Conservation (phyloP, 1,140 invertebrate genomes). For the Camponotus floridanus region DNA sequence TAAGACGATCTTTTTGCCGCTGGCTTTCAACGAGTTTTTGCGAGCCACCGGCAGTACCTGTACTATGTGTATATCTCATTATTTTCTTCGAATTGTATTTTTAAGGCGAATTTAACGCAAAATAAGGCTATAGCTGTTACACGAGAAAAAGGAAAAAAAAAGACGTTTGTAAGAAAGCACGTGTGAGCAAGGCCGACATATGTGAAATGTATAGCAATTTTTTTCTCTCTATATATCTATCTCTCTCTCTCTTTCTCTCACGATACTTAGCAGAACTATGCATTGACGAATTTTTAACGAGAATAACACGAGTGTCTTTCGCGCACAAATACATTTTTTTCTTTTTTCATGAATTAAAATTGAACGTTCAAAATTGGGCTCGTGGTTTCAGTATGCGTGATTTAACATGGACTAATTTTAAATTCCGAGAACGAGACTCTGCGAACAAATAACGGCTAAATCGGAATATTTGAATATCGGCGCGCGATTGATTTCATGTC, state of each 20-base stretch:
- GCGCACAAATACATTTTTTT: constrained; percentile 64
- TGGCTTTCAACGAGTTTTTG: constrained; percentile 70
- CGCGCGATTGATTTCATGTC: constrained; percentile 73
- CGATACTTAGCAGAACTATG: constrained; percentile 34
- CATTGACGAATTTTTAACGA: constrained; percentile 59
- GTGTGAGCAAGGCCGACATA: constrained; percentile 58
- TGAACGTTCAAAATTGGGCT: neutral
- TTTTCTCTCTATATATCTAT: constrained; percentile 48
- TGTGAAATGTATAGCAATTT: constrained; percentile 67
- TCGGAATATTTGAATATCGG: constrained; percentile 44
- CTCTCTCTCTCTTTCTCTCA: neutral
- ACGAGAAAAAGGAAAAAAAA: constrained; percentile 30
- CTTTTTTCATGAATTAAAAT: constrained; percentile 16
- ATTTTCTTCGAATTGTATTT: constrained; percentile 80
- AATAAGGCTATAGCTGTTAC: constrained; percentile 54
- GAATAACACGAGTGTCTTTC: constrained; percentile 67
- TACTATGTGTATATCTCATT: constrained; percentile 81
- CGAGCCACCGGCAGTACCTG: constrained; percentile 78
- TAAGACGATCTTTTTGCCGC: constrained; percentile 75
- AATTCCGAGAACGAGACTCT: constrained; percentile 2
- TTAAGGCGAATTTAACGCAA: constrained; percentile 72
- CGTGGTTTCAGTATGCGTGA: neutral
- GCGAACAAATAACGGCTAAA: constrained; percentile 14
- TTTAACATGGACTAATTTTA: constrained; percentile 21
- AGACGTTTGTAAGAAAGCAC: constrained; percentile 51